Percentiles rank a stretch among this genome's conserved stretches.
phyloP scores from a whole-genome alignment of 2,797 vertebrate species.

The Anas acuta region DNA sequence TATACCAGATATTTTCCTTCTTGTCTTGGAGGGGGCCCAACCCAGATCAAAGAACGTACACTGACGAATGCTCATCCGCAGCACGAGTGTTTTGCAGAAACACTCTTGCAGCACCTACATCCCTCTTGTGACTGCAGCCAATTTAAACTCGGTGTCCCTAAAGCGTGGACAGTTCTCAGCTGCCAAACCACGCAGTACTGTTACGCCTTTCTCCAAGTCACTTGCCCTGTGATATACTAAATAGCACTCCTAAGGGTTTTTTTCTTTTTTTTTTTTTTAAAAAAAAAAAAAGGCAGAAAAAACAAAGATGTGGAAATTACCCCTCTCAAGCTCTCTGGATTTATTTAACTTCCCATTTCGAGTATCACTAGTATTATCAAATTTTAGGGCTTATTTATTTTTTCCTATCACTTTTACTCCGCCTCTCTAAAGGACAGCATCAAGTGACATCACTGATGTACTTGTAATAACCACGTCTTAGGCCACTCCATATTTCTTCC shows the following conservation, averaged over 20 bases:
- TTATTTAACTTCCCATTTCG: background rate
- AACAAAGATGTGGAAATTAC: background rate
- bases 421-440: background rate
- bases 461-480: background rate
- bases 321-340: background rate
- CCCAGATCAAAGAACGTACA: background rate
- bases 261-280: too few relatives aligned
- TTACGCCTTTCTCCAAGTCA: background rate
- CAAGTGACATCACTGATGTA: background rate
- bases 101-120: background rate
- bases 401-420: background rate
- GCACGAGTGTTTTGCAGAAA: background rate
- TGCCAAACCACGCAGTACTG: background rate
- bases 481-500: background rate
- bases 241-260: background rate
- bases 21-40: background rate
- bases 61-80: background rate
- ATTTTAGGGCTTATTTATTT: background rate
- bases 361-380: background rate
- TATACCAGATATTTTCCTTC: slow-evolving; percentile 11
- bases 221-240: background rate
- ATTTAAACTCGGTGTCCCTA: background rate
- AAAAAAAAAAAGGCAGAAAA: too few relatives aligned
- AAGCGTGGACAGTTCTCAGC: rapidly evolving
- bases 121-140: background rate